Base-by-base conservation (phyloP, 2,888 invertebrate genomes). In the Netelia fuscicornis region DNA sequence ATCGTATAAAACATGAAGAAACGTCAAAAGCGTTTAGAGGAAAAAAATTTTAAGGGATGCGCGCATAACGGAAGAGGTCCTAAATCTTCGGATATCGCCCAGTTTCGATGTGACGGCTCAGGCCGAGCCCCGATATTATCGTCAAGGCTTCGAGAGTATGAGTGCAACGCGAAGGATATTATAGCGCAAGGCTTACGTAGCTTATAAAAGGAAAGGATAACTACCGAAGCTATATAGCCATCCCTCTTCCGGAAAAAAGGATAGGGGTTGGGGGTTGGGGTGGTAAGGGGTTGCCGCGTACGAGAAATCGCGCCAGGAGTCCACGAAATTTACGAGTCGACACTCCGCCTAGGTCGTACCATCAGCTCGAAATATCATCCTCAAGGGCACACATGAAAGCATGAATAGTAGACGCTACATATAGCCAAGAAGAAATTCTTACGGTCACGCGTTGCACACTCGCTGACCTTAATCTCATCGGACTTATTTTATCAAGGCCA, bases 321-420 rank as follows among this genome's bases (percentile, higher is more conserved):
- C 64, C 65, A 60, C 58, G 17, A 72, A 80, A 84, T 84, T 80
- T 76, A 76, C 64, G 71, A 54, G 65, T 65, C 65, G 25, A 71
- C 54, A 58, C 74, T 80, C 13, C 60, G 13, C 54, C n/a, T 20
- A 37, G 56, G 42, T 80, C 83, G 52, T 71, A 58, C 52, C 76
- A 44, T 77, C 23, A 60, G 23, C 65, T 52, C 76, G 30, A 71
- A 76, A 84, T 83, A 79, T 70, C 64, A 58, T 67, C 23, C 65
- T 71, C 52, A 67, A 67, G 71, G 72, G 48, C 80, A 25, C 56
- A 44, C 48, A 44, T 30, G 65, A 2, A 60, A 77, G 25, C 58
- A 54, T 9, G 37, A 65, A 64, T 64, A 60, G 60, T 6, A 20
- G 52, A 30, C 20, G 62, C 20, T 17, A 60, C 64, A 25, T 64